These are phyloP conservation scores for Zosterops hypoxanthus DNA, from an alignment of 2,113 vertebrate species.

Conservation along the genomic window DNA sequence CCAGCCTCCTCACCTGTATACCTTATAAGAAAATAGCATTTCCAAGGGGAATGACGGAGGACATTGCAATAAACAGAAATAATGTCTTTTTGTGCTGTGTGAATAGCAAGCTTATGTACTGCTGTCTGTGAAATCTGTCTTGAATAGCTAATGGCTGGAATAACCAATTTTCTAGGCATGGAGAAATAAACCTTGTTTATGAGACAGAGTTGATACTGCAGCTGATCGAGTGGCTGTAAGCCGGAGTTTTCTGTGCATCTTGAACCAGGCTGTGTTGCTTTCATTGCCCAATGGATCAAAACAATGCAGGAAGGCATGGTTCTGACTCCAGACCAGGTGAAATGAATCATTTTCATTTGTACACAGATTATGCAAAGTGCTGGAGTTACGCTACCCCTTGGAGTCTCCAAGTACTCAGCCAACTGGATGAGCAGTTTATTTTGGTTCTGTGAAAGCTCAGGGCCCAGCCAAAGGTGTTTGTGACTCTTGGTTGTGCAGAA, in stretches of 20 bases:
- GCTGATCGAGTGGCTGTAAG: not conserved
- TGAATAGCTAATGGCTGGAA: not conserved
- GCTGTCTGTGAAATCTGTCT: not conserved
- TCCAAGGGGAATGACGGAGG: not conserved
- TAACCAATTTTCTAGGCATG: not conserved
- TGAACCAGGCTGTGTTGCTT: not conserved
- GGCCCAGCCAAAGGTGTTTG: not conserved
- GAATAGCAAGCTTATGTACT: not conserved
- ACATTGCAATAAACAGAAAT: not conserved
- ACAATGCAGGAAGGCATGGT: not conserved
- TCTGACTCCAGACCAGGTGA: not conserved
- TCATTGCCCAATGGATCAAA: not conserved
- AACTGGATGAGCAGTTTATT: not conserved
- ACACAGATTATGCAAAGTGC: not conserved
- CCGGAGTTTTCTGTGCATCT: not conserved
- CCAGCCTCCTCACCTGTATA: not conserved
- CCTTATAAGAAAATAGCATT: not conserved
- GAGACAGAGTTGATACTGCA: not conserved
- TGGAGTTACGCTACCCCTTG: not conserved
- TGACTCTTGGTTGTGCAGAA: not conserved
- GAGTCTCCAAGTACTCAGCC: not conserved
- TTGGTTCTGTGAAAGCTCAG: not conserved
- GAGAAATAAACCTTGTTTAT: not conserved
- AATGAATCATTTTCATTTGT: not conserved
- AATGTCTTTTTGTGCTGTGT: not conserved